Conservation (phyloP, 30 jellyfish, hydroid and myxozoan species). For the Nemopilema nomurai region DNA sequence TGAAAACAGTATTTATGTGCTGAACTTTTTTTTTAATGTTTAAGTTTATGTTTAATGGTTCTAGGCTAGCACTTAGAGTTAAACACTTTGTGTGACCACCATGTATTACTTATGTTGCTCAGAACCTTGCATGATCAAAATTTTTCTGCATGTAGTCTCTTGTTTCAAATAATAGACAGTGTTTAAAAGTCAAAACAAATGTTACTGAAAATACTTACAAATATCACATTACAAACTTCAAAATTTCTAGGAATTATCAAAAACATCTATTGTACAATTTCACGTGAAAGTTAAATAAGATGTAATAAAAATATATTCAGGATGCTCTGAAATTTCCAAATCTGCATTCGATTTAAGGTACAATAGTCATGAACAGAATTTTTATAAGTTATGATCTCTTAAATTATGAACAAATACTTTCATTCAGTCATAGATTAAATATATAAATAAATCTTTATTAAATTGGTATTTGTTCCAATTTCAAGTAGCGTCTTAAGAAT, state of each 20-base stretch:
- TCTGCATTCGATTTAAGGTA: not conserved
- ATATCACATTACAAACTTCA: not conserved
- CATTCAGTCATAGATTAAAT: not conserved
- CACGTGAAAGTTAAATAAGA: not conserved
- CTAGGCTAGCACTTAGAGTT: too few species aligned
- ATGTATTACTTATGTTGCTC: too few species aligned
- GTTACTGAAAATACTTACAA: not conserved
- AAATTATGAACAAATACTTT: not conserved
- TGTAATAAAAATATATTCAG: too few species aligned
- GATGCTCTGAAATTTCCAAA: not conserved
- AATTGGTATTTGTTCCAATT: too few species aligned
- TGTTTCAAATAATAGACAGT: not conserved
- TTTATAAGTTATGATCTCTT: not conserved
- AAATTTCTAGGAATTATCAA: not conserved
- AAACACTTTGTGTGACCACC: too few species aligned
- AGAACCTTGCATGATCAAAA: too few species aligned
- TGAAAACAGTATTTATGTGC: too few species aligned
- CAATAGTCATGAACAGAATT: too few species aligned
- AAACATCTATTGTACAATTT: not conserved
- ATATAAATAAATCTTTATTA: not conserved
- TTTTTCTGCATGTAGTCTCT: not conserved
- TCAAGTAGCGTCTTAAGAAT: not conserved
- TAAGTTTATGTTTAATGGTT: too few species aligned
- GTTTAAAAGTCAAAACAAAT: not conserved
- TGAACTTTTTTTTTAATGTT: too few species aligned